Evolutionary conservation across 2,888 invertebrate genomes (phyloP), one percentile per base, ranked within the genome.

Genomic region (Penaeus monodon): DNA sequence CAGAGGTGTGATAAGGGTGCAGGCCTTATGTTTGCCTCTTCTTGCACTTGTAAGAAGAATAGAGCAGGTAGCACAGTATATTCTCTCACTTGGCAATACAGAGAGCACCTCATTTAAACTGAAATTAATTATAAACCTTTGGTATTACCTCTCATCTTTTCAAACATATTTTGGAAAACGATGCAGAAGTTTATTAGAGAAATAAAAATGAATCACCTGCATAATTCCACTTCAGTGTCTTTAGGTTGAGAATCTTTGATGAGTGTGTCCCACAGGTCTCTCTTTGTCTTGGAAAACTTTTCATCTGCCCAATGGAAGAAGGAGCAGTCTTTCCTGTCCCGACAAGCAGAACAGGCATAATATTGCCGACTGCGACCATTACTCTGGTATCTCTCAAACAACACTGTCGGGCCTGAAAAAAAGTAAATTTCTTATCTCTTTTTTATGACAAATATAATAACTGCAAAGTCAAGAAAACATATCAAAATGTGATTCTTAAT

Each of bases 281-380:
- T 78, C 33, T 87, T 86, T 22, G 57, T 73, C 29, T 83, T 57
- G 2, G 84, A 29, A 22, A 84, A 73, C 17, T 81, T 84, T 74
- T 85, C 74, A 65, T 89, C 87, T 4, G 82, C 87, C 87, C 82
- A 87, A 27, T 86, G 87, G 76, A 84, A 89, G 82, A 85, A 89
- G 64, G 84, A 33, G 77, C 89, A 89, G n/a, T 82, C 82, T 63
- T 82, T 86, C 17, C 74, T 73, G 82, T 89, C 87, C 22, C 89
- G 73, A 44, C 89, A 89, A 22, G 89, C 87, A 24, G 89, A 84
- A 64, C 89, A 89, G 12, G 89, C 87, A 85, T 85, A 89, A 64
- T 81, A 89, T 57, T 76, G 64, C 1, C 87, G 80, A 38, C 86
- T 81, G 70, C 80, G 63, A 29, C 78, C 81, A 20, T n/a, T 49